Evolutionary conservation across 2,888 invertebrate genomes (phyloP), one percentile per base, ranked within the genome.

Genomic region (Vanessa cardui): DNA sequence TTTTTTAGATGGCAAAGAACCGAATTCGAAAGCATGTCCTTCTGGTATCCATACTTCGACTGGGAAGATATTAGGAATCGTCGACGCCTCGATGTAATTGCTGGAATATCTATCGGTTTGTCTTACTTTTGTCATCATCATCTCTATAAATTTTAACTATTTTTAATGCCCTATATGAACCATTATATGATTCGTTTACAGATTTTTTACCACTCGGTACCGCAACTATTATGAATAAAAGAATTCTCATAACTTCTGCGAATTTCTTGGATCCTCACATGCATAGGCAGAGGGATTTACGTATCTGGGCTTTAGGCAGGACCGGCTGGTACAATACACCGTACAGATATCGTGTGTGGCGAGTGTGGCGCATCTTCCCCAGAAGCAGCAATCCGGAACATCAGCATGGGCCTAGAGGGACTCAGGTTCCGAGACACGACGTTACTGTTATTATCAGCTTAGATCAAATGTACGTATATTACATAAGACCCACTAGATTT

Each of bases 251-350:
- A 6, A 79, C 87, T 0, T 61, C 83, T 0, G 83, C 82, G 3
- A 88, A 87, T 64, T 78, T 59, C 18, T 58, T 83, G 12, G 85
- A 83, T 6, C 83, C 81, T 0, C 78, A 76, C 52, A 70, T 78
- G 64, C 44, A 77, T 21, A 72, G 85, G 39, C 79, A 80, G 58
- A 68, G 50, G 6, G 83, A 84, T 3, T 5, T 87, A 0, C 76
- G 86, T 16, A 71, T 87, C n/a, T 87, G 87, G 87, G 78, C 81
- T 0, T 65, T 86, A 1, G 87, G 87, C 0, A 73, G 81, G 69
- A 18, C 21, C 0, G 86, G 87, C 0, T 0, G 0, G 0, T 63
- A 78, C 47, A 72, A 64, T 12, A 83, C 83, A 0, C 87, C 86
- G 0, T 85, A 76, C 58, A 78, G 86, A 62, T 87, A 86, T 58